A percentile compares a stretch with the other conserved stretches of the same genome.
Conservation (phyloP, 2,797 vertebrate genomes). For the Labeo calbasu region DNA sequence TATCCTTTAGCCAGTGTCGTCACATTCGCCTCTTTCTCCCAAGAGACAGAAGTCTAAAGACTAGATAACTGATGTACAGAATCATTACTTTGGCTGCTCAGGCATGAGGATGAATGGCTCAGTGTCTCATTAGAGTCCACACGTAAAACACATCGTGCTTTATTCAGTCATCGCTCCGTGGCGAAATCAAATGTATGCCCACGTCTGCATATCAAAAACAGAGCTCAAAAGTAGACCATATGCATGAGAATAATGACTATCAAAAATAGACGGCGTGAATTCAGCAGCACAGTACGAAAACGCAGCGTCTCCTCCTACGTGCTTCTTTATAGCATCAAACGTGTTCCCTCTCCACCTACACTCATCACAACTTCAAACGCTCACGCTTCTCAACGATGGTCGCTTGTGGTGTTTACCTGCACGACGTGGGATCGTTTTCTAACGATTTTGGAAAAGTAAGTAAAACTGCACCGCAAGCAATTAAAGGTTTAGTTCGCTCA, state of each 20-base stretch:
- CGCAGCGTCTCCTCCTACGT: conserved; percentile 57
- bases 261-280: conserved; percentile 53
- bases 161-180: conserved; percentile 24
- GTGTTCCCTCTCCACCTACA: conserved; percentile 56
- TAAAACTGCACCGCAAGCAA: conserved; percentile 4
- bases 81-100: conserved; percentile 76
- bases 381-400: conserved; percentile 37
- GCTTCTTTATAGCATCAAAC: conserved; percentile 62
- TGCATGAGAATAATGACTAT: conserved; percentile 39
- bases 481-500: not conserved
- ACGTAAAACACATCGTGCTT: conserved; percentile 26
- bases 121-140: conserved; percentile 58
- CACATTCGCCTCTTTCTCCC: conserved; percentile 50
- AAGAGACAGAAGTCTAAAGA: conserved; percentile 78
- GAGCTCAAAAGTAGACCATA: conserved; percentile 41
- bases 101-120: conserved; percentile 74
- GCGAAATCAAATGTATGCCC: conserved; percentile 45
- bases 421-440: conserved; percentile 20
- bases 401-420: conserved; percentile 49
- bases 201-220: conserved; percentile 24
- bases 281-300: conserved; percentile 47
- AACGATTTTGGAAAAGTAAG: not conserved
- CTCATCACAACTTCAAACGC: conserved; percentile 53
- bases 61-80: conserved; percentile 82
- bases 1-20: conserved; percentile 6